phyloP scores from a whole-genome alignment of 2,113 vertebrate species.

The Sialia sialis region DNA sequence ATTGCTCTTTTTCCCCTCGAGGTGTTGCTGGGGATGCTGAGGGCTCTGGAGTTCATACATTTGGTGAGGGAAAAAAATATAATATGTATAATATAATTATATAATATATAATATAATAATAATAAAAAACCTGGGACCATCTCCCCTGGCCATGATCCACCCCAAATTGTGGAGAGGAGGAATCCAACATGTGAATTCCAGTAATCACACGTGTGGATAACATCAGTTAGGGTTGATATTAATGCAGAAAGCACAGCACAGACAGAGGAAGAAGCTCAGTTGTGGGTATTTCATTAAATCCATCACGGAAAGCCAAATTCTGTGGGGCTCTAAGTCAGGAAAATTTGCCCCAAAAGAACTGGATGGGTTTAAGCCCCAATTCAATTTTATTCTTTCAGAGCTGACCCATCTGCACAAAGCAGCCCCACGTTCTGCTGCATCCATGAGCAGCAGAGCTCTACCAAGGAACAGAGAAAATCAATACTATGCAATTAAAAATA shows the following conservation, averaged over 20 bases:
- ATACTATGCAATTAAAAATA: constrained; percentile 63
- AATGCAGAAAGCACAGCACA: rapidly evolving
- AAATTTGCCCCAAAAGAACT: background rate
- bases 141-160: background rate
- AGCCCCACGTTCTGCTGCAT: background rate
- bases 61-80: background rate
- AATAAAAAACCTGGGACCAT: background rate
- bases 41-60: background rate
- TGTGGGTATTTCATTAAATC: background rate
- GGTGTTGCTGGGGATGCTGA: background rate
- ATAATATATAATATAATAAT: no score
- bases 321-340: background rate
- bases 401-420: background rate
- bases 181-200: rapidly evolving
- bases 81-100: no score
- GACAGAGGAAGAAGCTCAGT: background rate
- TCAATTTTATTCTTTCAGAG: background rate
- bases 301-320: background rate
- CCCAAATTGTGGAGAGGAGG: background rate
- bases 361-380: background rate
- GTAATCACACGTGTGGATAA: rapidly evolving
- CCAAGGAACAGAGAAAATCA: constrained; percentile 21
- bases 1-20: background rate
- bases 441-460: background rate
- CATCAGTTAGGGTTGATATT: rapidly evolving